A percentile compares a stretch with the other conserved stretches of the same genome.
Evolutionary conservation across 2,113 vertebrate genomes (phyloP).

Genomic region (Barnardius zonarius): DNA sequence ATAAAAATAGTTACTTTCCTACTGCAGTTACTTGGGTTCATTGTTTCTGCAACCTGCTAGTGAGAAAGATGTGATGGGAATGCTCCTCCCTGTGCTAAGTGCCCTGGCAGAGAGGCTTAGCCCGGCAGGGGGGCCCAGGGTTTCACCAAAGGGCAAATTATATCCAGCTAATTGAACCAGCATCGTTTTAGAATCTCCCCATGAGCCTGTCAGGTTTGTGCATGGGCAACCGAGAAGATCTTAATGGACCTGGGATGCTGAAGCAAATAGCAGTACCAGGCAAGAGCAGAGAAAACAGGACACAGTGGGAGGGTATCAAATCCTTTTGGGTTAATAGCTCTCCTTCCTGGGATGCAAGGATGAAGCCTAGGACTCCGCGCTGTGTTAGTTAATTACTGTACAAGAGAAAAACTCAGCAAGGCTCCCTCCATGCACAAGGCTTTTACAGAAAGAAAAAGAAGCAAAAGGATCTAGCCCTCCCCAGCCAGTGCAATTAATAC

Average conservation of each 20-base stretch:
- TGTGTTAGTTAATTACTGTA: neutral
- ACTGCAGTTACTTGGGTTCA: neutral
- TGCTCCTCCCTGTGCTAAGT: neutral
- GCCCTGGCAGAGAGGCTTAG: neutral
- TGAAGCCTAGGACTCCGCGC: neutral
- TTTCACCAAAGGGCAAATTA: constrained; percentile 39
- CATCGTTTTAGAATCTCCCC: constrained; percentile 36
- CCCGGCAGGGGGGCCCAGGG: constrained; percentile 14
- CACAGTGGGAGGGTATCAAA: neutral
- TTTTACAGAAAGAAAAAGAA: neutral
- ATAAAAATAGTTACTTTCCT: neutral
- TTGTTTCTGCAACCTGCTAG: neutral
- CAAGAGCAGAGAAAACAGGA: neutral
- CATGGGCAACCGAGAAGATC: constrained; percentile 1
- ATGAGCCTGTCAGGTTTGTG: constrained; percentile 38
- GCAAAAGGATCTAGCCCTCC: neutral
- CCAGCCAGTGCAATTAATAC: neutral
- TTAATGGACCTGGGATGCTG: constrained; percentile 22
- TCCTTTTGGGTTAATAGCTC: constrained; percentile 20
- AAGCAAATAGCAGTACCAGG: neutral
- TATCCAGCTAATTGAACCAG: constrained; percentile 20
- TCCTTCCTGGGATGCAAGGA: neutral
- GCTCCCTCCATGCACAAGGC: neutral
- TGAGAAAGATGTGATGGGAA: neutral
- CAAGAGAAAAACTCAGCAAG: constrained; percentile 13